Evolutionary conservation across 2,113 vertebrate genomes (phyloP), one percentile per base, ranked within the genome.

Genomic region (Athene cunicularia): DNA sequence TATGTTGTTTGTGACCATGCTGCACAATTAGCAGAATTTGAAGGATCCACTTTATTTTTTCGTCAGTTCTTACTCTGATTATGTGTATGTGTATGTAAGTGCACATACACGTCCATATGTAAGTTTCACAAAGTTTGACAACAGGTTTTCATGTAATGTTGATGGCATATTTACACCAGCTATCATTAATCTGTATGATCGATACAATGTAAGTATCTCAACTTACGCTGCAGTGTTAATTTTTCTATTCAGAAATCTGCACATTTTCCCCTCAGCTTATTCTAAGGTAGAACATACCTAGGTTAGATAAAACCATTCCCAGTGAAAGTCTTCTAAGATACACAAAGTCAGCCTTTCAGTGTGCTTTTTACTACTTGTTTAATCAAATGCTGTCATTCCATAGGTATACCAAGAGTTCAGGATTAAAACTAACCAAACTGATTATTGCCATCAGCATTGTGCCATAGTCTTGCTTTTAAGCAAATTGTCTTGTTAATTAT

Each of bases 141-240:
- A 3, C 3, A 30, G 5, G 2, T 80, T 23, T 47, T 84, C 30
- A 3, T 49, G 55, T 52, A 86, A 63, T 5, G 2, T 18, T 30
- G 27, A 32, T 32, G 32, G 9, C 21, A 6, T 71, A 30, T 90
- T 86, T 85, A 88, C 14, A 58, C 11, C n/a, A 81, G 14, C 23
- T 79, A 2, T 56, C 71, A 75, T 60, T 55, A n/a, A n/a, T 83
- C 43, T n/a, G 0, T 88, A 18, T 67, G 33, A 70, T 64, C 43
- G 45, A 19, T 53, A 27, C 33, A 73, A n/a, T 62, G 3, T 47
- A 58, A 55, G 14, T 59, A 66, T 70, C 39, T 82, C 19, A 73
- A 35, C 3, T 76, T 62, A 58, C 1, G 2, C 17, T 0, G 0
- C 32, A 27, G 6, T 26, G 22, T n/a, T 86, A 30, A 60, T 35